Percentiles rank a stretch among this genome's conserved stretches.
phyloP scores from a whole-genome alignment of 2,797 vertebrate species.

The Phrynocephalus forsythii region DNA sequence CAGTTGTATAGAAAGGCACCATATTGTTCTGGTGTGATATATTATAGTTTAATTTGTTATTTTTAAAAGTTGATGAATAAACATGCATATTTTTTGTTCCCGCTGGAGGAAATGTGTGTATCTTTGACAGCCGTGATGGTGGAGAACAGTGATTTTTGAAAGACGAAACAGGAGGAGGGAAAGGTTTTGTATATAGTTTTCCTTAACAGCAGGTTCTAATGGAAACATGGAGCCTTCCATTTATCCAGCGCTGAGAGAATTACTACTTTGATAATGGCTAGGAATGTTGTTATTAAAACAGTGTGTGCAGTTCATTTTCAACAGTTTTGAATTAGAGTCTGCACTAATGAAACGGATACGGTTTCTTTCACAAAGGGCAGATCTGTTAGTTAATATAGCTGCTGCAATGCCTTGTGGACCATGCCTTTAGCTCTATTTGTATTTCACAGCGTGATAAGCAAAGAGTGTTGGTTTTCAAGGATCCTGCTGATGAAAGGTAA shows the following conservation, averaged over 20 bases:
- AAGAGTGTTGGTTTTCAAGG: conserved; percentile 88
- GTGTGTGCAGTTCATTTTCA: conserved; percentile 87
- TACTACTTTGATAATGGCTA: conserved; percentile 85
- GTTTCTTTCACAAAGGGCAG: conserved; percentile 88
- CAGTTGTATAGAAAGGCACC: not conserved
- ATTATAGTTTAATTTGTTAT: not conserved
- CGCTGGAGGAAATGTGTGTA: conserved; percentile 19
- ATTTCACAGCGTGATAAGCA: conserved; percentile 87
- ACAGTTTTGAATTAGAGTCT: conserved; percentile 88
- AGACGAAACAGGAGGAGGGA: conserved; percentile 66
- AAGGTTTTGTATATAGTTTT: conserved; percentile 75
- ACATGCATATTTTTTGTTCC: not conserved
- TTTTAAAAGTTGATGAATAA: conserved; percentile 1
- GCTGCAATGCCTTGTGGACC: conserved; percentile 82
- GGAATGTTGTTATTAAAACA: conserved; percentile 88
- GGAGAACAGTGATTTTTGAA: conserved; percentile 61
- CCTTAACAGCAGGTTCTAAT: conserved; percentile 82
- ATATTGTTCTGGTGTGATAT: not conserved
- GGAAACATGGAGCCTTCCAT: conserved; percentile 78
- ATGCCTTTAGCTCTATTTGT: conserved; percentile 87
- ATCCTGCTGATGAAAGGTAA: conserved; percentile 88
- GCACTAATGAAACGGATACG: conserved; percentile 86
- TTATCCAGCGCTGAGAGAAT: conserved; percentile 83
- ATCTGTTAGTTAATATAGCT: conserved; percentile 87
- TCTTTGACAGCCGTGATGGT: conserved; percentile 45